Conservation (phyloP, 2,888 invertebrate species). For the Agonopterix subpropinquella region DNA sequence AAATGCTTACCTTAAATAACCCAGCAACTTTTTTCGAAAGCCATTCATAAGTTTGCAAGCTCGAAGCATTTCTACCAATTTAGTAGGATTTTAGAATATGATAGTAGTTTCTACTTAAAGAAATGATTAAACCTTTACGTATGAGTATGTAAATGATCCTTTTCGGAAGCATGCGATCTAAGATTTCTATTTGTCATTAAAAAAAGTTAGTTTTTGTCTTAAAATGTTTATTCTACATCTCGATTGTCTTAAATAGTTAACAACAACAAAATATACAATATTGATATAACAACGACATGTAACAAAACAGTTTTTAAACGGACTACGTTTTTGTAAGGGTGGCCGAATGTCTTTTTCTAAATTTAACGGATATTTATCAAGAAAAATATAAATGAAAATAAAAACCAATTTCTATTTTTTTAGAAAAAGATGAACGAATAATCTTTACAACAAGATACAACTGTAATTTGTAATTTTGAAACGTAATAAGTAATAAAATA, state of each 20-base stretch:
- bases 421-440: too few relatives aligned
- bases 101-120: too few relatives aligned
- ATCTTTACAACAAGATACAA: too few relatives aligned
- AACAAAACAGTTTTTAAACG: conserved; percentile 39
- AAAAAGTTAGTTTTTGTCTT: conserved; percentile 23
- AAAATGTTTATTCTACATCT: conserved; percentile 65
- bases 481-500: too few relatives aligned
- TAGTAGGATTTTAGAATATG: conserved; percentile 19
- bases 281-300: conserved; percentile 50
- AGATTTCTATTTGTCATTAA: not conserved
- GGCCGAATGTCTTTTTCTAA: conserved; percentile 24
- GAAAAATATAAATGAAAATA: too few relatives aligned
- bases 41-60: conserved; percentile 35
- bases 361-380: too few relatives aligned
- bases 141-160: too few relatives aligned
- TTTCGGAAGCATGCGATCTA: too few relatives aligned
- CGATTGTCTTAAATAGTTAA: conserved; percentile 67
- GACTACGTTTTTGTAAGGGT: conserved; percentile 41
- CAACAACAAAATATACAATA: conserved; percentile 70
- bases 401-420: too few relatives aligned
- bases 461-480: too few relatives aligned
- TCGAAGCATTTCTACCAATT: conserved; percentile 39
- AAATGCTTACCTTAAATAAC: not conserved
- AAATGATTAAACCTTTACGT: too few relatives aligned
- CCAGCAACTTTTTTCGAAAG: conserved; percentile 18